Conservation (phyloP, 2,797 vertebrate species). For the Coregonus sp. region DNA sequence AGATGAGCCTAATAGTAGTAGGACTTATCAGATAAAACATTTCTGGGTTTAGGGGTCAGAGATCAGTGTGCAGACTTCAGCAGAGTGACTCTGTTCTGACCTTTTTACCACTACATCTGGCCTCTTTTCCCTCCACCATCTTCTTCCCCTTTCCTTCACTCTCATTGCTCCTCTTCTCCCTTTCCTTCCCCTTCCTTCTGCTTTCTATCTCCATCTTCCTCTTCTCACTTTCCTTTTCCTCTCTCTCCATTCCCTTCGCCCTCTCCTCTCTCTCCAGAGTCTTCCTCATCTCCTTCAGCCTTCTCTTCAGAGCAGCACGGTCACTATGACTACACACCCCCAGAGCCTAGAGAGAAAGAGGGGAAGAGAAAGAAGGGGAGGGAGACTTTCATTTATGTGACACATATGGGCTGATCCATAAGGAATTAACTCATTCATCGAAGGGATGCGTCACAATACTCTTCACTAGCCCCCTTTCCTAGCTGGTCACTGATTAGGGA, state of each 20-base stretch:
- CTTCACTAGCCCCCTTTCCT: not conserved
- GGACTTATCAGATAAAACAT: not conserved
- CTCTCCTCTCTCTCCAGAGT: conserved; percentile 81
- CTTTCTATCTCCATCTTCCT: conserved; percentile 74
- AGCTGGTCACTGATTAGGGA: not conserved
- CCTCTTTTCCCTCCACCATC: conserved; percentile 53
- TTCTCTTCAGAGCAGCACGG: conserved; percentile 84
- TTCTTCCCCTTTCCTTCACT: conserved; percentile 64
- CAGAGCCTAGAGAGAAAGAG: conserved; percentile 69
- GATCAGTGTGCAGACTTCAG: conserved; percentile 51
- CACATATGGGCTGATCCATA: not conserved
- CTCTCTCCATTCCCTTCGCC: conserved; percentile 77
- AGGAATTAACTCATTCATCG: not conserved
- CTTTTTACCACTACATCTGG: conserved; percentile 63
- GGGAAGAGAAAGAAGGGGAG: not conserved
- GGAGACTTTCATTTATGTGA: not conserved
- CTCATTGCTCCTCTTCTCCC: conserved; percentile 69
- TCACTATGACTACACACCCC: conserved; percentile 85
- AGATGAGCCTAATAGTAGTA: too few relatives aligned
- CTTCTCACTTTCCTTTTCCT: conserved; percentile 63
- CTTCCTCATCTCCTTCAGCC: conserved; percentile 87
- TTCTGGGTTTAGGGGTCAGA: not conserved
- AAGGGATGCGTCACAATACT: not conserved
- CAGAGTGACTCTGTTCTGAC: conserved; percentile 82
- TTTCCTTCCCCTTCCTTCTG: conserved; percentile 30